Evolutionary conservation across 2,888 invertebrate species (phyloP).

Genomic region (Rutpela maculata): DNA sequence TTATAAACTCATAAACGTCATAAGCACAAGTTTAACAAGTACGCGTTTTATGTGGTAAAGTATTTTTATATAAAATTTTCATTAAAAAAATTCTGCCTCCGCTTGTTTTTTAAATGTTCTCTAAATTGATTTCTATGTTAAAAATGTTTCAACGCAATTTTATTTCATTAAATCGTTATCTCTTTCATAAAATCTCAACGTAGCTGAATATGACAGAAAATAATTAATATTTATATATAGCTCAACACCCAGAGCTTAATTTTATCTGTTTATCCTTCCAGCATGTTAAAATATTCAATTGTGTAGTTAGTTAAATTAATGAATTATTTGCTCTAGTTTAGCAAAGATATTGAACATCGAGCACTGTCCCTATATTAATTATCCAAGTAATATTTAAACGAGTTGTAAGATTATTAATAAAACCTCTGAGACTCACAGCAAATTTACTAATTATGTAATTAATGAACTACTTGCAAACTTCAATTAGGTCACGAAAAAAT

Average conservation of each 20-base stretch:
- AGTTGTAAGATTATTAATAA: neutral
- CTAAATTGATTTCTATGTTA: slow-evolving; percentile 5
- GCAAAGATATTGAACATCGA: neutral
- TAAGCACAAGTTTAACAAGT: neutral
- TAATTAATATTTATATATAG: slow-evolving; percentile 30
- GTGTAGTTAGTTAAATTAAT: slow-evolving; percentile 8
- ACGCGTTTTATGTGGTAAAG: neutral
- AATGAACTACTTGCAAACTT: neutral
- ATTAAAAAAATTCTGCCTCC: neutral
- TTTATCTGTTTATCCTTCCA: neutral
- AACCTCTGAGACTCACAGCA: neutral
- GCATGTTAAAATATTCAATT: slow-evolving; percentile 14
- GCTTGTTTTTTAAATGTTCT: neutral
- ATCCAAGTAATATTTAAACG: neutral
- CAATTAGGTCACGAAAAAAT: neutral
- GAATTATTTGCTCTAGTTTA: slow-evolving; percentile 7
- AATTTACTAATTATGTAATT: neutral
- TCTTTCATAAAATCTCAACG: slow-evolving; percentile 12
- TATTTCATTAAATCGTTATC: slow-evolving; percentile 19
- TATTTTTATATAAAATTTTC: neutral
- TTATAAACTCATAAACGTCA: slow-evolving; percentile 7
- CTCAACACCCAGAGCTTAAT: neutral
- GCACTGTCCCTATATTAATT: neutral
- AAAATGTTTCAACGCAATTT: neutral
- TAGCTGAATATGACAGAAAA: slow-evolving; percentile 28